Evolutionary conservation across 2,888 invertebrate species (phyloP), one percentile per base, ranked within the genome.

Genomic region (Strigamia crassipes): DNA sequence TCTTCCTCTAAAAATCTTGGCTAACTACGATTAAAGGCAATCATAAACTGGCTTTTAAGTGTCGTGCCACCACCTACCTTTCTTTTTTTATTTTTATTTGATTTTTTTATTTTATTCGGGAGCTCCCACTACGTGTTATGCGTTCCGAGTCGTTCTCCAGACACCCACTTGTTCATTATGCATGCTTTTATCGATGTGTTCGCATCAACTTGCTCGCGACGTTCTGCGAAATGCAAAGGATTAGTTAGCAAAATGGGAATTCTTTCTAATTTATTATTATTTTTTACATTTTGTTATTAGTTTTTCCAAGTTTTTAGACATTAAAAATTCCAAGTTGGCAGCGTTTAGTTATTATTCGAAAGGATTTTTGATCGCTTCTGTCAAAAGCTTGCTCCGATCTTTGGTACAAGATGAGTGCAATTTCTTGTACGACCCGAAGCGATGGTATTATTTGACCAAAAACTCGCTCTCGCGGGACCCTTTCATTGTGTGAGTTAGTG

Each of bases 91-190:
- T 4, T 51, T 51, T n/a, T 51, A n/a, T 4, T 15, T 51, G 8
- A n/a, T n/a, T 3, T n/a, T 51, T 3, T 51, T 51, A 51, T n/a
- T 6, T 51, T n/a, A 51, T n/a, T n/a, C 51, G 51, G 13, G 51
- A 6, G 34, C 34, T 34, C 34, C n/a, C 51, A 51, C 27, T 27
- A 31, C 27, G 31, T 31, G 66, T 23, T 66, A 12, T 10, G 23
- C 66, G 27, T 51, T 8, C 18, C 51, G n/a, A 51, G 51, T 51
- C 27, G 66, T 27, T 66, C 10, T 23, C 23, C 23, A 23, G 27
- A 66, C 66, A 66, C 66, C 66, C 10, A 31, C 27, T 66, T 66
- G 66, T 61, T 61, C 23, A 66, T 66, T 66, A 66, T 66, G 23
- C 66, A 27, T 66, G 66, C 66, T 66, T 31, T 34, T 66, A 66